A percentile compares a stretch with the other conserved stretches of the same genome.
These are phyloP conservation scores for Sciaenops ocellatus DNA, from an alignment of 2,797 vertebrate species.

Conservation along the genomic window DNA sequence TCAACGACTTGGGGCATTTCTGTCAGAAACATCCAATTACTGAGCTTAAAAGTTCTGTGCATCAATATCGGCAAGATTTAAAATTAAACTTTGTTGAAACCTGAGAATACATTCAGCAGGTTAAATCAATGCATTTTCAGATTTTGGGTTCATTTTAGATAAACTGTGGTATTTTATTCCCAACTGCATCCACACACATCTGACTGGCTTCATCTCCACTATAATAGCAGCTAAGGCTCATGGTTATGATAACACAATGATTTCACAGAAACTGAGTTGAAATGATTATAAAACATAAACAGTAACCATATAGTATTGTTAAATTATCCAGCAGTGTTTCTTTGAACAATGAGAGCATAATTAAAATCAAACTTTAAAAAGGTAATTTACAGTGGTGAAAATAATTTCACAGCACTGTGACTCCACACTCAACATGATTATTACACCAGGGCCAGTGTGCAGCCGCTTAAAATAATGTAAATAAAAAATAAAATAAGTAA, in stretches of 20 bases:
- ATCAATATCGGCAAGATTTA: neutral
- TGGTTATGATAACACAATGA: too few species aligned
- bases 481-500: too few species aligned
- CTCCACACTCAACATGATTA: neutral
- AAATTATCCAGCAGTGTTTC: neutral
- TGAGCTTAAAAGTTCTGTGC: neutral
- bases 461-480: too few species aligned
- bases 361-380: neutral
- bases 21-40: neutral
- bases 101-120: neutral
- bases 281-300: neutral
- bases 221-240: neutral
- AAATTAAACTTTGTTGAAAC: neutral
- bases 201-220: neutral
- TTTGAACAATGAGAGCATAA: neutral
- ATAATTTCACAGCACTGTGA: neutral
- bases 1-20: neutral
- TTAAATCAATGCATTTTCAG: neutral
- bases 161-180: neutral
- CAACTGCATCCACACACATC: neutral
- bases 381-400: neutral
- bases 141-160: neutral
- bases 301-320: too few species aligned
- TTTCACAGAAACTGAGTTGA: neutral
- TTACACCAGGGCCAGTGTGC: neutral